Conservation (phyloP, 2,888 invertebrate species). For the Dendrolimus houi region DNA sequence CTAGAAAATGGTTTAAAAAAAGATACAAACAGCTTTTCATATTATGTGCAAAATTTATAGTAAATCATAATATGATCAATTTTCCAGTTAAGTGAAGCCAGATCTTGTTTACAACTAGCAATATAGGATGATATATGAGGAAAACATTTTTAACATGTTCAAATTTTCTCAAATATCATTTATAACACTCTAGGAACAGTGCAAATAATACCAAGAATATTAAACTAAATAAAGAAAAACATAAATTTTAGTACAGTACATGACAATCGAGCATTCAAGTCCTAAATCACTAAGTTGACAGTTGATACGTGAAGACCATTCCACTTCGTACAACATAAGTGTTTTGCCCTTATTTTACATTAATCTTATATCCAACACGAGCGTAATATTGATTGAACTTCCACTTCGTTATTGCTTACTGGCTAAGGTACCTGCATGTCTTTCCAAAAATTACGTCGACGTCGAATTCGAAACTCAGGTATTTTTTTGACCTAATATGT, state of each 20-base stretch:
- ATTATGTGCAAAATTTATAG: background rate
- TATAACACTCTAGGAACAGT: background rate
- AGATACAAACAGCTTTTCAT: background rate
- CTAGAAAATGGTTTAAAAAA: background rate
- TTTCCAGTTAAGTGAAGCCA: background rate
- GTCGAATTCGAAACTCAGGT: too few species aligned
- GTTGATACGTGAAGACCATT: background rate
- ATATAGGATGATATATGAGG: background rate
- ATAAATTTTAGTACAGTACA: background rate
- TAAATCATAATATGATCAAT: background rate
- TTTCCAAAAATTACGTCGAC: too few species aligned
- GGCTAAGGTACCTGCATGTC: too few species aligned
- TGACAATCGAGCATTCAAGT: background rate
- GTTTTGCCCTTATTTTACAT: background rate
- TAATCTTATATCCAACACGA: too few species aligned
- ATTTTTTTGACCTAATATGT: too few species aligned
- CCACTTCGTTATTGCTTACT: too few species aligned
- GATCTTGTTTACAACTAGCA: conserved; percentile 8
- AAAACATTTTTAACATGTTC: background rate
- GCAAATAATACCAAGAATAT: too few species aligned
- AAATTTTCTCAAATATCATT: background rate
- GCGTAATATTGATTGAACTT: too few species aligned
- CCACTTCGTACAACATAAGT: background rate
- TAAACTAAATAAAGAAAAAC: too few species aligned
- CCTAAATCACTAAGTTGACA: background rate